Base-by-base conservation (phyloP, 2,113 vertebrate species). In the Columbina picui region DNA sequence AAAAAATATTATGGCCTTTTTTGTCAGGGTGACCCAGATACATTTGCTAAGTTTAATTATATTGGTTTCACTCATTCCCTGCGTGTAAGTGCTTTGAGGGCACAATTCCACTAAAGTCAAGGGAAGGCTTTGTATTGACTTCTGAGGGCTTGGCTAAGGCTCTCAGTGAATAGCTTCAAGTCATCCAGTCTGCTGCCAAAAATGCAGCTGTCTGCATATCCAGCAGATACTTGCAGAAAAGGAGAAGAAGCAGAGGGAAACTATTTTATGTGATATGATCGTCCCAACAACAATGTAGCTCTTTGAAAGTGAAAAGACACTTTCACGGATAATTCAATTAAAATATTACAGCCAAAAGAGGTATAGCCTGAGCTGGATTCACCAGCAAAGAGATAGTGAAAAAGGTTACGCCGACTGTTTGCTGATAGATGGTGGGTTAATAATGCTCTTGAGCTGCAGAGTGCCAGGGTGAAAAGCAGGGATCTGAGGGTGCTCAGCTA, bases 51-150 rank as follows among this genome's bases (percentile, higher is more conserved):
- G 79, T 96, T 96, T 93, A 94, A 91, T 95, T 93, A 84, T 63
- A 96, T 68, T 86, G 82, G 87, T 90, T 95, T 95, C 82, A 81
- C 75, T 95, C 39, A 6, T 78, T 60, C 85, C 60, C 64, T 64
- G 76, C 68, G 25, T 81, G 43, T 65, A 84, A 95, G 83, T 88
- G 76, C 90, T 95, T 75, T 70, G 52, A 87, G 87, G 93, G 89
- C 81, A 93, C 78, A 93, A 87, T 79, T 95, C 74, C 89, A 91
- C 87, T 85, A 0, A 71, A 96, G 91, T 57, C 91, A 95, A 89
- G 71, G 90, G 63, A 95, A 93, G 50, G 92, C 83, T 96, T 92
- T 92, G 87, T 88, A 93, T 80, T 84, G 92, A 85, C 93, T 93
- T 93, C 87, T 81, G 71, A 92, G 68, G 38, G 32, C 59, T 94